Percentiles rank a stretch among this genome's conserved stretches.
Evolutionary conservation across 2,797 vertebrate genomes (phyloP).

Genomic region (Periophthalmus magnuspinnatus): DNA sequence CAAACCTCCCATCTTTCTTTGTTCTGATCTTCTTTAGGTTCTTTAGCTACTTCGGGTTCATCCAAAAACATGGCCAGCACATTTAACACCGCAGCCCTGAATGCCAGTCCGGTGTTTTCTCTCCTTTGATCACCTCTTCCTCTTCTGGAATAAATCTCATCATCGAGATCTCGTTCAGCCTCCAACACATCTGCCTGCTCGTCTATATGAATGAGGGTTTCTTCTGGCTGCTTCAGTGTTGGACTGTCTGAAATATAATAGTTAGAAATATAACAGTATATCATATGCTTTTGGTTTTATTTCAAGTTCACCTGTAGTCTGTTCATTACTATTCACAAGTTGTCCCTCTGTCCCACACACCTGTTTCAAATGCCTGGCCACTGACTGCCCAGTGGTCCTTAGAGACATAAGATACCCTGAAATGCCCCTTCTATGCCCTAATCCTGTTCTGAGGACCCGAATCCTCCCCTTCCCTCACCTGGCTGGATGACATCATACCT

Average conservation of each 20-base stretch:
- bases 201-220: conserved; percentile 78
- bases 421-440: too few species aligned
- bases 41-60: conserved; percentile 26
- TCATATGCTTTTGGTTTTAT: too few species aligned
- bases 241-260: conserved; percentile 8
- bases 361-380: too few species aligned
- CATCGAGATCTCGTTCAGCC: conserved; percentile 85
- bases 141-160: conserved; percentile 53
- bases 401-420: too few species aligned
- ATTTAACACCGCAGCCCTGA: conserved; percentile 56
- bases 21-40: conserved; percentile 29
- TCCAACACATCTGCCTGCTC: conserved; percentile 89
- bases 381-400: too few species aligned
- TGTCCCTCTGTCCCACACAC: too few species aligned
- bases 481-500: too few species aligned
- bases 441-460: too few species aligned
- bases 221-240: conserved; percentile 59
- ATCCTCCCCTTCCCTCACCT: too few species aligned
- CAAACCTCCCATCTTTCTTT: conserved; percentile 69
- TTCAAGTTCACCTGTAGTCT: too few species aligned
- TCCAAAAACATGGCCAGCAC: conserved; percentile 83
- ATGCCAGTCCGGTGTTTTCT: conserved; percentile 34
- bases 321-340: too few species aligned
- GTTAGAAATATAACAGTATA: background rate
- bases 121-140: conserved; percentile 14